Base-by-base conservation (phyloP, 2,797 vertebrate species). In the Dromococcyx pavoninus region DNA sequence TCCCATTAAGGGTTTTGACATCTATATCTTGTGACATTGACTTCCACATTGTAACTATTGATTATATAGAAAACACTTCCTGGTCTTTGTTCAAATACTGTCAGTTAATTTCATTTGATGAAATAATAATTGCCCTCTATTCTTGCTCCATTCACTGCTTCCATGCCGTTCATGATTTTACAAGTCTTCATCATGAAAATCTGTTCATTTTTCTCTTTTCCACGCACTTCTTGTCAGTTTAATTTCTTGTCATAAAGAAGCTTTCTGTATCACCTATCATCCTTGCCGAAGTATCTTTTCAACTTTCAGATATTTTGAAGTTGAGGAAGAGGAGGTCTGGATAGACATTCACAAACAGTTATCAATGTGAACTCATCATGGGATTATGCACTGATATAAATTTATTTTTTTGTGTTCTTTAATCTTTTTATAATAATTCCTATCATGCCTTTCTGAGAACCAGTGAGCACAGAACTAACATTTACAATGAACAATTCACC, bases 351-450 rank as follows among this genome's bases (percentile, higher is more conserved):
- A 54, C 27, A 77, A 70, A 64, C 11, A 39, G 32, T 54, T 84
- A 24, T 35, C 65, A 54, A 39, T 43, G 10, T 65, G 43, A 17
- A 69, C 22, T 90, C 17, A 61, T 61, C 27, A 30, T 81, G 19
- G 50, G 76, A 86, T 90, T 81, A 84, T 51, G 19, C 25, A 69
- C 27, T 54, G n/a, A 28, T 46, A 61, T 12, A 80, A 64, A 51
- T n/a, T 39, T 91, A 25, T 65, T 88, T 93, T 91, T 73, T 72
- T 75, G 21, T 75, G 50, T 86, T 84, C 41, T 39, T 90, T 84
- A 86, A 81, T 81, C 70, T 81, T 95, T 95, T 78, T 50, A 65
- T 61, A 90, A 81, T 72, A 91, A 78, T 90, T 78, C 73, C 81
- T 84, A 91, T 11, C 61, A 81, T 84, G 62, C 11, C 21, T 90